Base-by-base conservation (phyloP, 2,797 vertebrate genomes). In the Arnoldichthys spilopterus region DNA sequence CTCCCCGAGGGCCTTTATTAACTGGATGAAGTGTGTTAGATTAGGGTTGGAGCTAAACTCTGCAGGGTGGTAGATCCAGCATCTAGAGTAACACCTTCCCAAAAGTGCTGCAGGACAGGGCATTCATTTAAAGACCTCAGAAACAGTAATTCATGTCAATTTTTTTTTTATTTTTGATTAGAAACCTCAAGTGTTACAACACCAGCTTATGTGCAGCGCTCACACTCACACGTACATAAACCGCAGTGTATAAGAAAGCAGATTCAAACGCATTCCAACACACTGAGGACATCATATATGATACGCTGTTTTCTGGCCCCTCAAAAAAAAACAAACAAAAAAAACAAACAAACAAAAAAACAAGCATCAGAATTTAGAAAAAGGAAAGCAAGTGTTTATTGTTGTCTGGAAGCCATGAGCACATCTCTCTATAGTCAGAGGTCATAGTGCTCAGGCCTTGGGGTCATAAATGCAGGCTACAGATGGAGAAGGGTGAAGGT, bases 401-500 rank as follows among this genome's bases (percentile, higher is more conserved):
- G 86, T 91, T 92, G 62, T 89, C 85, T 89, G 83, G 87, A 88
- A 88, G 86, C 73, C 81, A 84, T 84, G 82, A 86, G 92, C 89
- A 78, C 93, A 89, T 94, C 93, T 83, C 93, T 94, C 91, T 87
- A 37, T 26, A 68, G 77, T 85, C 0, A 9, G 93, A 97, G 96
- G 92, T 98, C 97, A 98, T 90, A 91, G 95, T 91, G 94, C 96
- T 93, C 40, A 63, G 77, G 51, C 9, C 18, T 53, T 49, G 64
- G n/a, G 76, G 71, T 63, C 49, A 77, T 51, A 12, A 69, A 70
- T 54, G 24, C 53, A 72, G 51, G 53, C 51, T 75, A 78, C 32
- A 32, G 24, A 56, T 2, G 34, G 58, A 74, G 58, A 43, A 73
- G 64, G 45, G 67, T 71, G 51, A 58, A 77, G 58, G 69, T 67